Evolutionary conservation across 2,797 vertebrate species (phyloP), one percentile per base, ranked within the genome.

Genomic region (Enteromius mattozi): DNA sequence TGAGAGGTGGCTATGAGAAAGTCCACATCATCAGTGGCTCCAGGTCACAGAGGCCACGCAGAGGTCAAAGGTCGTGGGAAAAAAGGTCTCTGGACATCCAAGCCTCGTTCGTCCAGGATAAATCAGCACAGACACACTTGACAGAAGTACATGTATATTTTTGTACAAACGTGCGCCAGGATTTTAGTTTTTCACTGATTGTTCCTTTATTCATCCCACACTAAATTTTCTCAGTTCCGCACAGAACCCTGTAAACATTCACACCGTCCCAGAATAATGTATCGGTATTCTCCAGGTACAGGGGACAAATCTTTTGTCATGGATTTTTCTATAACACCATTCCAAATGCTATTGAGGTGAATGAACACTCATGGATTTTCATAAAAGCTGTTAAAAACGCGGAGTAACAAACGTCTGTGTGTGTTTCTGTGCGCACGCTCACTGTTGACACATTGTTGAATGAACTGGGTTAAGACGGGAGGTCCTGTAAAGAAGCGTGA

Each of bases 31-130:
- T 76, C 75, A 42, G 65, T 47, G n/a, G 13, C 37, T 71, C 33
- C 14, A 56, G 65, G 84, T 87, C 89, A 78, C 71, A 91, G 78
- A 87, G 89, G 89, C 61, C 88, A 78, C 74, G 37, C 12, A 84
- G 27, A 37, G 92, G 92, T 92, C 90, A 92, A 88, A 68, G 88
- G 88, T 89, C 90, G 78, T 92, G 92, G 90, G 92, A 93, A 94
- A 92, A 84, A 86, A 30, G 70, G 42, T 27, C 56, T 82, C 81
- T 80, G 78, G 78, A 69, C 59, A 78, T 76, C 79, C 27, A 3
- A 3, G 65, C 30, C 69, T 72, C 37, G 37, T 42, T 83, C 5
- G 21, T 56, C 21, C 59, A 37, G 33, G 14, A 54, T 51, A 77
- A 63, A 77, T 42, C 42, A 68, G 47, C 19, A 6, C 24, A 3